These are phyloP conservation scores for Botia almorhae DNA, from an alignment of 2,797 vertebrate species.

Conservation along the genomic window DNA sequence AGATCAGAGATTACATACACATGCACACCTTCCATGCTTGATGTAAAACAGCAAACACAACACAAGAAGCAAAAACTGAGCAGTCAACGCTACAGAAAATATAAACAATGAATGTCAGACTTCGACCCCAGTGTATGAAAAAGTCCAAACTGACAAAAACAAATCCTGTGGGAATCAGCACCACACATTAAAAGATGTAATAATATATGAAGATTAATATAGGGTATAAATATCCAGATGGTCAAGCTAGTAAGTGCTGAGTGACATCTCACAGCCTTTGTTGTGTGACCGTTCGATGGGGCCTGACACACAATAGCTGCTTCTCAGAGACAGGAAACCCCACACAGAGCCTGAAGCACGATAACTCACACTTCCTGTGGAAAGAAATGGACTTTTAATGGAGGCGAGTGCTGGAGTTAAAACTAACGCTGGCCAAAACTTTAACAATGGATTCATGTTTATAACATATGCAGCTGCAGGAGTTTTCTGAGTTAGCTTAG, in stretches of 20 bases:
- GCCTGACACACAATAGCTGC: conserved; percentile 69
- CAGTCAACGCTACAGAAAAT: background rate
- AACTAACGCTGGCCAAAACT: conserved; percentile 48
- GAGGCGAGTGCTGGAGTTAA: conserved; percentile 41
- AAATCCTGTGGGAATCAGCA: no score
- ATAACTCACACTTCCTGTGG: conserved; percentile 65
- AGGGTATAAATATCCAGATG: background rate
- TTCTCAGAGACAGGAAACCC: conserved; percentile 68
- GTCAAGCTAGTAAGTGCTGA: background rate
- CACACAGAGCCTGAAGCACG: conserved; percentile 54
- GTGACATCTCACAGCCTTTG: conserved; percentile 44
- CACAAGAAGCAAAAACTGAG: background rate
- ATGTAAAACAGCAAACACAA: background rate
- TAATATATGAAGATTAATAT: background rate
- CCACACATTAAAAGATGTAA: no score
- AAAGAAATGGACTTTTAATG: conserved; percentile 52
- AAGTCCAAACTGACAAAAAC: no score
- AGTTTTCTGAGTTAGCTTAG: background rate
- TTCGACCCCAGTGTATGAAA: no score
- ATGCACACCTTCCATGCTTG: background rate
- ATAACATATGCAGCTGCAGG: conserved; percentile 59
- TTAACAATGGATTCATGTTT: conserved; percentile 69
- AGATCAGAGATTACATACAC: background rate
- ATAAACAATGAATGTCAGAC: no score
- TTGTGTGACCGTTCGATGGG: conserved; percentile 51